phyloP scores from a whole-genome alignment of 37 sponge, comb jelly and placozoan species.

The Halisarca cf. caerulea region DNA sequence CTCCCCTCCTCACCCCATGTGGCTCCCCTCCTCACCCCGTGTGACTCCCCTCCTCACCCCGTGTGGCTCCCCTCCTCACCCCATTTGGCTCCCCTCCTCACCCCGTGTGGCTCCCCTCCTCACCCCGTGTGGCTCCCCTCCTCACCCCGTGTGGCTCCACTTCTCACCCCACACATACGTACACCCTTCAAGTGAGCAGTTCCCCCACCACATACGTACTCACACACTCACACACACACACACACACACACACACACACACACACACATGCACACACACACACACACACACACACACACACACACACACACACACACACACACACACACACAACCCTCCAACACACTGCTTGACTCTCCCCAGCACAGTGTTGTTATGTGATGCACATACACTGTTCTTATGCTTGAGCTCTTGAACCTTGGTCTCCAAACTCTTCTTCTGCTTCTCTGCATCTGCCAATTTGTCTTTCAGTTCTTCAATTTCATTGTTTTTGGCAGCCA shows the following conservation, averaged over 20 bases:
- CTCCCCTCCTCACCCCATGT: too few species aligned
- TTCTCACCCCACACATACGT: too few species aligned
- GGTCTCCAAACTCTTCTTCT: neutral
- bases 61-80: too few species aligned
- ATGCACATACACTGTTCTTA: conserved; percentile 1
- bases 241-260: neutral
- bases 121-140: too few species aligned
- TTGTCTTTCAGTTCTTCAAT: neutral
- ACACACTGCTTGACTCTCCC: neutral
- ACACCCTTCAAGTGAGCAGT: too few species aligned
- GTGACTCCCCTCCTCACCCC: too few species aligned
- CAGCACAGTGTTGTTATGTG: too few species aligned
- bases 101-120: too few species aligned
- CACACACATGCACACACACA: neutral
- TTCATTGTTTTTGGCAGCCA: conserved; percentile 1
- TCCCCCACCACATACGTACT: too few species aligned
- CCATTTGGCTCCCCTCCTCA: too few species aligned
- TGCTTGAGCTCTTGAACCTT: neutral
- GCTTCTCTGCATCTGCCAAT: neutral
- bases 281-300: neutral
- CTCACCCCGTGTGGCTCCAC: too few species aligned
- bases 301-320: neutral
- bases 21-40: too few species aligned
- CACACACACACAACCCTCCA: neutral
- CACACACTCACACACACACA: neutral